phyloP scores from a whole-genome alignment of 2,113 vertebrate genomes.

The Megaceryle maxima region DNA sequence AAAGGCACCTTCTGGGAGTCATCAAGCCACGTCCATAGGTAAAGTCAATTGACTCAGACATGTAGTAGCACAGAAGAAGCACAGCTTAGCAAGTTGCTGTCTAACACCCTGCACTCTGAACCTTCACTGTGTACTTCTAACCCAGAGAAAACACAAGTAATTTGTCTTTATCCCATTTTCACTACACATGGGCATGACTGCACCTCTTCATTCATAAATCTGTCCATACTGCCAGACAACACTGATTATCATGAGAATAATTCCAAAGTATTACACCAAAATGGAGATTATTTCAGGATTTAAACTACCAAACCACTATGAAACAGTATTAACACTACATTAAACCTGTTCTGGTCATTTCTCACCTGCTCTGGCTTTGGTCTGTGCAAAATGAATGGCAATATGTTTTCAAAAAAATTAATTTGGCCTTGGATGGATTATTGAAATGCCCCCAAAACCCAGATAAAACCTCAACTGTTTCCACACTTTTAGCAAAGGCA shows the following conservation, averaged over 20 bases:
- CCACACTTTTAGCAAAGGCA: neutral
- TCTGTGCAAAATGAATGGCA: neutral
- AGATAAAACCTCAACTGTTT: neutral
- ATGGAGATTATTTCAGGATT: neutral
- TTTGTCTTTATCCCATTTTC: neutral
- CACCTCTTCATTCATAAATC: neutral
- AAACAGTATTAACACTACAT: neutral
- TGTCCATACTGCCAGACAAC: neutral
- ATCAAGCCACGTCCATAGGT: neutral
- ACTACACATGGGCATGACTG: neutral
- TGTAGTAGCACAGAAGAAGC: neutral
- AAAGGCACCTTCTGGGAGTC: neutral
- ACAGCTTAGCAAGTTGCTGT: neutral
- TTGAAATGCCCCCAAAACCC: neutral
- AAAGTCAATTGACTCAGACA: neutral
- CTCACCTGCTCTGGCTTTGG: neutral
- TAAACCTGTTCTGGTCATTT: neutral
- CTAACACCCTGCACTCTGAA: neutral
- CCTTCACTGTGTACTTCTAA: neutral
- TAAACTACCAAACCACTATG: neutral
- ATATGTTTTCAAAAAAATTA: neutral
- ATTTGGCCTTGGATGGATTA: neutral
- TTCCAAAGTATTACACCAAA: neutral
- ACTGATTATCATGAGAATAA: neutral
- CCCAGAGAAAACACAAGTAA: neutral